Evolutionary conservation across 2,797 vertebrate genomes (phyloP), one percentile per base, ranked within the genome.

Genomic region (Zalophus californianus): DNA sequence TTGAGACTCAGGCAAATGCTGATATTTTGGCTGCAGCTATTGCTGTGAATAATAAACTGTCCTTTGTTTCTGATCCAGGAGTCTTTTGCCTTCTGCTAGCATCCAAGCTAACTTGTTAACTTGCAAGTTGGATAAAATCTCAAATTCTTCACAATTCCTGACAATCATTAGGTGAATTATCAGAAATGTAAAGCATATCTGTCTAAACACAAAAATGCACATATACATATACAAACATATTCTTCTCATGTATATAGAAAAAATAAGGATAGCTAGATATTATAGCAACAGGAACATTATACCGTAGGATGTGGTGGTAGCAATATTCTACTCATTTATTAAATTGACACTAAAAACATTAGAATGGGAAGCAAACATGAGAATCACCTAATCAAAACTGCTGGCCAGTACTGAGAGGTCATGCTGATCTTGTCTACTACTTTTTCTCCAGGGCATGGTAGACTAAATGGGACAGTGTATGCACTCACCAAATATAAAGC

Each of bases 71-170:
- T 73, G 50, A 86, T 92, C 9, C 41, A 83, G 16, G 27, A 72
- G 35, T 54, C 8, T n/a, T 91, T 94, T 86, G 23, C 48, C 35
- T 96, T 75, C 75, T 95, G 20, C 27, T 85, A 80, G n/a, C 78
- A 68, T 78, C 27, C 14, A 78, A 60, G 27, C 32, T 82, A 73
- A 70, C 41, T 75, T 93, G 70, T 77, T 77, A 82, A 52, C 21
- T 86, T 91, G 9, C 27, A 70, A 80, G 7, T 21, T 85, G 50
- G n/a, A 68, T 79, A 94, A 82, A 68, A 52, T 66, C 41, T 68
- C 86, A 94, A n/a, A 48, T 72, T 78, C 23, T 87, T 90, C 50
- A 52, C 16, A 90, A 54, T 88, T 68, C 27, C 35, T 91, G 35
- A 75, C 32, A 89, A 62, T 70, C 15, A 72, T 77, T 88, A 80